Base-by-base conservation (phyloP, 1,140 invertebrate genomes). In the Chironomus tepperi region DNA sequence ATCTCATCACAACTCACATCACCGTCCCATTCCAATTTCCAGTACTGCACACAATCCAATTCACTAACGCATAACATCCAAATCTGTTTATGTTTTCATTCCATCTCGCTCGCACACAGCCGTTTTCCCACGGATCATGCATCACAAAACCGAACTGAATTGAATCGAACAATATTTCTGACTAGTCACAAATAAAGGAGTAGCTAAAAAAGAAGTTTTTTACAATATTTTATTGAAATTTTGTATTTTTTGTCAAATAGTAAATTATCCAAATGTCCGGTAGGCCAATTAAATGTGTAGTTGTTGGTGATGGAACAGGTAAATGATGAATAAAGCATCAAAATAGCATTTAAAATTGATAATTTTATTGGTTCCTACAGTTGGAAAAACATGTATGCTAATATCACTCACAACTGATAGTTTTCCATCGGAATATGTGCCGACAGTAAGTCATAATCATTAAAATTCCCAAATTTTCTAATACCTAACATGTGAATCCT, bases 331-430 rank as follows among this genome's bases (percentile, higher is more conserved):
- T 2, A 21, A 5, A 9, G 7, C 65, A 10, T 70, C 16, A 10
- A 70, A 70, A 19, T 70, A 2, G 65, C 18, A n/a, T 57, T 18
- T 21, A 70, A 19, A 19, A 19, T n/a, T 70, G 18, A 70, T 5
- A 70, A 70, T 19, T 70, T 18, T 70, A n/a, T 70, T 70, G 9
- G 19, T 82, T 76, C 93, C 94, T 78, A 98, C 96, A 43, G 96
- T 99, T 75, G 97, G 97, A 80, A 99, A 99, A 88, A 99, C 97
- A 47, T 98, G 97, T 84, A 98, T 98, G 95, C 87, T 99, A 79
- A 98, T 99, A 83, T 98, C 96, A 57, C 98, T 98, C 81, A 98
- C 97, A 42, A 99, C 97, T 77, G 96, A 98, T 82, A 97, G 95
- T 86, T 99, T 99, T 88, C 96, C 96, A 75, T 96, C 96, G 77